Percentiles rank a stretch among this genome's conserved stretches.
phyloP scores from a whole-genome alignment of 2,888 invertebrate genomes.

The Hirtodrosophila alboralis region DNA sequence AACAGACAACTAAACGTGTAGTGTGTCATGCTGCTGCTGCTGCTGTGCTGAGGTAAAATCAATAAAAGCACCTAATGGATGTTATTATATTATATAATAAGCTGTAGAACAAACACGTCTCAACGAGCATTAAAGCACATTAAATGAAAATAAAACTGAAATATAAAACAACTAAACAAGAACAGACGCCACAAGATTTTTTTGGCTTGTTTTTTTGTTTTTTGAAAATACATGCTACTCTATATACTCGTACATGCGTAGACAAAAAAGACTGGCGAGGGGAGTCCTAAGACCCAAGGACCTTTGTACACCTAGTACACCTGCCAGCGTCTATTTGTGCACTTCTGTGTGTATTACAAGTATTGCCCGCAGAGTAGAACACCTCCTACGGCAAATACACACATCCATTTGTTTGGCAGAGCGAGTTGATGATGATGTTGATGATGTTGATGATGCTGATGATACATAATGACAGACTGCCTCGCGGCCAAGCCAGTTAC shows the following conservation, averaged over 20 bases:
- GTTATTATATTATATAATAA: slow-evolving; percentile 80
- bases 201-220: no score
- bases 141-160: slow-evolving; percentile 53
- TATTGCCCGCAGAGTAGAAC: no score
- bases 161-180: slow-evolving; percentile 11
- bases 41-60: slow-evolving; percentile 74
- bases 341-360: slow-evolving; percentile 16
- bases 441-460: slow-evolving; percentile 21
- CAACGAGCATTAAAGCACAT: slow-evolving; percentile 60
- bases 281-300: slow-evolving; percentile 5
- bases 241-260: no score
- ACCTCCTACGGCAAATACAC: background rate
- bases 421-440: slow-evolving; percentile 21
- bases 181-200: slow-evolving; percentile 8
- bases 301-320: slow-evolving; percentile 18
- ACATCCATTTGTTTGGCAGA: background rate
- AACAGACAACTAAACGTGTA: slow-evolving; percentile 35
- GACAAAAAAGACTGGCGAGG: slow-evolving; percentile 14
- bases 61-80: slow-evolving; percentile 76
- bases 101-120: slow-evolving; percentile 68
- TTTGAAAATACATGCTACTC: slow-evolving; percentile 8
- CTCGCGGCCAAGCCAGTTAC: slow-evolving; percentile 49
- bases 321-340: slow-evolving; percentile 20
- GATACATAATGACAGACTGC: slow-evolving; percentile 56
- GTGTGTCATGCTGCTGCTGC: slow-evolving; percentile 27